phyloP scores from a whole-genome alignment of 2,888 invertebrate species.

The Epistrophe eligans region DNA sequence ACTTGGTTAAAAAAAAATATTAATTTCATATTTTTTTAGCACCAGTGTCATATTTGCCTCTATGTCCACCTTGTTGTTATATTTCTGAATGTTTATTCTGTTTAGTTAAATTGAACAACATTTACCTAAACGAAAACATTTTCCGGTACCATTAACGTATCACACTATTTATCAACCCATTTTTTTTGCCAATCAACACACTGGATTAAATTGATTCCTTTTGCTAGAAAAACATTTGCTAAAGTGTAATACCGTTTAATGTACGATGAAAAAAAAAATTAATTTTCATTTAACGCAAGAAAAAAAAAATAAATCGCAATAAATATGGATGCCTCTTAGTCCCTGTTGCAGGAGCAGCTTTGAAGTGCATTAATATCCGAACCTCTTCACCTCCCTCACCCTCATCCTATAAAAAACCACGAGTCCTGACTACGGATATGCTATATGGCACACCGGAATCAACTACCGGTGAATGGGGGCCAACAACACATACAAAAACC shows the following conservation, averaged over 20 bases:
- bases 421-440: not conserved
- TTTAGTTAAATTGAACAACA: too few species aligned
- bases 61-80: too few species aligned
- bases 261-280: constrained; percentile 4
- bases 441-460: not conserved
- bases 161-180: too few species aligned
- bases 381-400: not conserved
- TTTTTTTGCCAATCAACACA: too few species aligned
- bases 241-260: constrained; percentile 61
- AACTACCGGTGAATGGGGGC: constrained; percentile 24
- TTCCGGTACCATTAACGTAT: too few species aligned
- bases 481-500: not conserved
- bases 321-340: constrained; percentile 57
- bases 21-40: too few species aligned
- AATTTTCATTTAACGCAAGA: not conserved
- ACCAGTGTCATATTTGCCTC: too few species aligned
- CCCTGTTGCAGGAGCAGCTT: constrained; percentile 28
- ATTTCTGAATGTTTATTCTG: too few species aligned
- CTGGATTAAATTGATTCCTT: not conserved
- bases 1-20: too few species aligned
- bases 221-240: constrained; percentile 13
- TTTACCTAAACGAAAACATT: too few species aligned
- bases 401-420: not conserved
- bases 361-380: not conserved
- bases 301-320: constrained; percentile 49